A percentile compares a stretch with the other conserved stretches of the same genome.
These are phyloP conservation scores for Hippocampus comes DNA, from an alignment of 2,113 vertebrate species.

Conservation along the genomic window DNA sequence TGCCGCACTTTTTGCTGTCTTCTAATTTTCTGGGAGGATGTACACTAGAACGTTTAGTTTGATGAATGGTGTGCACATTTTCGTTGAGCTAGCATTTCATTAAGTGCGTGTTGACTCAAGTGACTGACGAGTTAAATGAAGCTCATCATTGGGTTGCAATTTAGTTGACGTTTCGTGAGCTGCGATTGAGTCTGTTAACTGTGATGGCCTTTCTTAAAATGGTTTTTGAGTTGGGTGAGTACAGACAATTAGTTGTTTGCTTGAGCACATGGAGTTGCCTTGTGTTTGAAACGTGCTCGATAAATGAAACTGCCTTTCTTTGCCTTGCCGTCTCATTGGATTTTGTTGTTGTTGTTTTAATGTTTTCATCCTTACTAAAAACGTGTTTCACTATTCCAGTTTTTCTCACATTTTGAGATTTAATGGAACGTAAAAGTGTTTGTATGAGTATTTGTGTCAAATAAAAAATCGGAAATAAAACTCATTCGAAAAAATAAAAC, in stretches of 20 bases:
- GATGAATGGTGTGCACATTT: conserved; percentile 27
- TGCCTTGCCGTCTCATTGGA: not conserved
- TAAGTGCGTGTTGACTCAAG: conserved; percentile 26
- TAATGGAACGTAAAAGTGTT: not conserved
- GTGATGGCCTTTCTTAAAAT: not conserved
- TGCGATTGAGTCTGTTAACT: conserved; percentile 25
- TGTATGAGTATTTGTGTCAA: not conserved
- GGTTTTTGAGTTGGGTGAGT: not conserved
- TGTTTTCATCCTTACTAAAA: not conserved
- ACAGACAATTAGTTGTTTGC: not conserved
- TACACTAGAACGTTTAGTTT: conserved; percentile 4
- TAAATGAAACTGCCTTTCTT: not conserved
- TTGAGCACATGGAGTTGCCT: no score
- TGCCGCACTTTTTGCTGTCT: not conserved
- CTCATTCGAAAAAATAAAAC: not conserved
- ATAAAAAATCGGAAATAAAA: not conserved
- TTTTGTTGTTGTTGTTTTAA: no score
- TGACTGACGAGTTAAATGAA: conserved; percentile 39
- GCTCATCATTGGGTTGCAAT: conserved; percentile 31
- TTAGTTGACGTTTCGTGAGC: conserved; percentile 30
- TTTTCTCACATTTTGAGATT: not conserved
- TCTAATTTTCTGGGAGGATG: conserved; percentile 4
- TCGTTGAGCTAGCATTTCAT: conserved; percentile 41
- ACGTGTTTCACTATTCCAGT: not conserved
- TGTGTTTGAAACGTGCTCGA: no score